These are phyloP conservation scores for Itoplectis maculator DNA, from an alignment of 2,888 invertebrate species.

Conservation along the genomic window DNA sequence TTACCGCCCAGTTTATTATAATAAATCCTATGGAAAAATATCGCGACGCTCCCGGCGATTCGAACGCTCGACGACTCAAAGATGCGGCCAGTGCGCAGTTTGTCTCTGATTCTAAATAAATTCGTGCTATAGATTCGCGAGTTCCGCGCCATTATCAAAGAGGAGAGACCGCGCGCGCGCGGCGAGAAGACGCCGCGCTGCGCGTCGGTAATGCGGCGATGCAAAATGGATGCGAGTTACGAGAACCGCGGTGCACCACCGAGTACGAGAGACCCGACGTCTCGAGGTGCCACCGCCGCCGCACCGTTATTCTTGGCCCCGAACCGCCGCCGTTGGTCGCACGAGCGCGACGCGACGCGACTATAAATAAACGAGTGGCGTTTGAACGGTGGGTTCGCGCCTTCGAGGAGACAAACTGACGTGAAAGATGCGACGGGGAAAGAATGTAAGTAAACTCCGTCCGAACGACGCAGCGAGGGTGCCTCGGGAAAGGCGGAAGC, in stretches of 20 bases:
- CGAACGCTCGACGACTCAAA: too few relatives aligned
- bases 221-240: constrained; percentile 67
- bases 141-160: constrained; percentile 49
- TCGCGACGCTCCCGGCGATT: too few relatives aligned
- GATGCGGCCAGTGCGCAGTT: constrained; percentile 5
- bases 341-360: constrained; percentile 70
- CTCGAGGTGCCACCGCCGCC: constrained; percentile 15
- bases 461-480: not conserved
- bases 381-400: constrained; percentile 45
- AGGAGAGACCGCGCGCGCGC: constrained; percentile 20
- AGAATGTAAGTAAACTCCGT: constrained; percentile 19
- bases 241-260: not conserved
- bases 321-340: constrained; percentile 74
- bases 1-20: too few relatives aligned
- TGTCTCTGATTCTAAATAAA: not conserved
- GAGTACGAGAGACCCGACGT: constrained; percentile 39
- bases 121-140: constrained; percentile 1
- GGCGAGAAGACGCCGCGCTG: not conserved
- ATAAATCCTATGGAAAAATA: too few relatives aligned
- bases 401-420: constrained; percentile 20
- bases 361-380: constrained; percentile 74
- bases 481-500: not conserved
- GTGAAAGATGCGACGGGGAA: constrained; percentile 31
- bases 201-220: constrained; percentile 66
- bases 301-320: constrained; percentile 66